Evolutionary conservation across 2,888 invertebrate genomes (phyloP), one percentile per base, ranked within the genome.

Genomic region (Platycheirus rosarum): DNA sequence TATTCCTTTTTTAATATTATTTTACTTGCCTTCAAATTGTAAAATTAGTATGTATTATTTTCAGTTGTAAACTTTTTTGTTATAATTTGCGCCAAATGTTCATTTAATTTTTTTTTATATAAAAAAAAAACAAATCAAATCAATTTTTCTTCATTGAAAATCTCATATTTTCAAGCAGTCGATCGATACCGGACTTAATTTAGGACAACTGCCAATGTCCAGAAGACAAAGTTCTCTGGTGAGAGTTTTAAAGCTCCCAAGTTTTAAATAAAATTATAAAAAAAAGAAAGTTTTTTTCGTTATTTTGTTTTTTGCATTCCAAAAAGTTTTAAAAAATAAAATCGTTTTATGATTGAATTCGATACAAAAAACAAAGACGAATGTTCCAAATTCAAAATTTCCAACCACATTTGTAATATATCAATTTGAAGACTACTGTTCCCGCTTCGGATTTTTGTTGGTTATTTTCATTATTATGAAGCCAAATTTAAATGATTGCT

Each of bases 151-250:
- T 79, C 65, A 76, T 76, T 78, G 66, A 73, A 74, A 75, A 84
- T 79, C 55, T 84, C 69, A 84, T 82, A 82, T 82, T 82, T 85
- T 78, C 85, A 85, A 82, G 85, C 86, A 88, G 89, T 88, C 89
- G 84, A 86, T 89, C 86, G 89, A 89, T 82, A 88, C 88, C 53
- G 89, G 88, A 86, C 87, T 89, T 71, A 88, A 89, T 86, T 87
- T 89, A 86, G 87, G 87, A 80, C 88, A 88, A 84, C 86, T 89
- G 86, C 88, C 88, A 85, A 85, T 88, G 84, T 86, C 87, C 70
- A 87, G 88, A 78, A 86, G 88, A 70, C 86, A 86, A 85, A 88
- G 88, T 85, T 88, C 88, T 79, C 85, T 88, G 89, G 89, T 89
- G 88, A 87, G 87, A 85, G 85, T 84, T 76, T 73, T 82, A 26